Percentiles rank a stretch among this genome's conserved stretches.
Evolutionary conservation across 2,888 invertebrate genomes (phyloP).

Genomic region (Mesochorus sp.): DNA sequence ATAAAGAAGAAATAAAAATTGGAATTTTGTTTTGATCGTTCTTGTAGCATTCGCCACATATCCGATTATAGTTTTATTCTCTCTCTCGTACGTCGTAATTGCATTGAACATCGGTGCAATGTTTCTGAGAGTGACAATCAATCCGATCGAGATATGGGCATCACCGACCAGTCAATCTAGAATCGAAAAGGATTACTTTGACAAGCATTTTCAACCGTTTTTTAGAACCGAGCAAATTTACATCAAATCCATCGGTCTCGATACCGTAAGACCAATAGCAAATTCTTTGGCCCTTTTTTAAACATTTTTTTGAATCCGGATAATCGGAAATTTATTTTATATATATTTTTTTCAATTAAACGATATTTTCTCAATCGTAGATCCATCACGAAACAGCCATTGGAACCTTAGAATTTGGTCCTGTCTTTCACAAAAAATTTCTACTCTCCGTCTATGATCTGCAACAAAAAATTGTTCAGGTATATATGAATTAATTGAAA

Average conservation of each 20-base stretch:
- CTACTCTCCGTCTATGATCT: slow-evolving; percentile 88
- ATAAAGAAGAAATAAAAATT: neutral
- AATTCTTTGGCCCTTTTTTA: no score
- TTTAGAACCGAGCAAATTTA: slow-evolving; percentile 95
- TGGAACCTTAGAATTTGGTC: slow-evolving; percentile 86
- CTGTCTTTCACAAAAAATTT: slow-evolving; percentile 89
- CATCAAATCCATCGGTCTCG: slow-evolving; percentile 86
- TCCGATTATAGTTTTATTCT: slow-evolving; percentile 86
- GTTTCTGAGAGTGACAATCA: slow-evolving; percentile 89
- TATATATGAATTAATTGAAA: slow-evolving; percentile 73
- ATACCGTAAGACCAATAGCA: slow-evolving; percentile 82
- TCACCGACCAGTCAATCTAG: slow-evolving; percentile 91
- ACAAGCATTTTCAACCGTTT: slow-evolving; percentile 93
- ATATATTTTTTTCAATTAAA: neutral
- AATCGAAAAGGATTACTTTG: slow-evolving; percentile 93
- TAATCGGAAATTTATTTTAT: neutral
- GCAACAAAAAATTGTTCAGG: slow-evolving; percentile 86
- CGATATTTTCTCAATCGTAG: slow-evolving; percentile 54
- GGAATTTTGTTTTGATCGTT: slow-evolving; percentile 49
- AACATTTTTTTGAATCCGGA: no score
- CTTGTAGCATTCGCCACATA: slow-evolving; percentile 86
- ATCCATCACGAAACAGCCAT: slow-evolving; percentile 79
- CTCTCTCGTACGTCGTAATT: slow-evolving; percentile 86
- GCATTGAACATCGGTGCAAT: slow-evolving; percentile 87
- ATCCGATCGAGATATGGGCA: slow-evolving; percentile 97